Percentiles rank a stretch among this genome's conserved stretches.
These are phyloP conservation scores for Puma concolor DNA, from an alignment of 2,113 vertebrate species.

Conservation along the genomic window DNA sequence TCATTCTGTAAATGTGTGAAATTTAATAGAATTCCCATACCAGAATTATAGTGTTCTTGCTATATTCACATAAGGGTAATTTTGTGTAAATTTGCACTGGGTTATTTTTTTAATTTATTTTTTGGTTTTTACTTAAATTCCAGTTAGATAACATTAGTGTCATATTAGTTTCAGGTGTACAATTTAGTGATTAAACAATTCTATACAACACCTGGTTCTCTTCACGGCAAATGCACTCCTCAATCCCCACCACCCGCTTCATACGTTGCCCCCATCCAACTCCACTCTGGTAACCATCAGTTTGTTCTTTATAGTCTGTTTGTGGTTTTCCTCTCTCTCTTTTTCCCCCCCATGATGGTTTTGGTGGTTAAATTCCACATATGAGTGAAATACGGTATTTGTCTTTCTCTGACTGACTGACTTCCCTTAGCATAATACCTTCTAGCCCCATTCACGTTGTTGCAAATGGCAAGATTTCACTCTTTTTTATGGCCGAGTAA, in stretches of 20 bases:
- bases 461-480: background rate
- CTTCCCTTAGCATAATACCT: background rate
- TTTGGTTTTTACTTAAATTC: background rate
- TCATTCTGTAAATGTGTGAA: background rate
- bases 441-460: background rate
- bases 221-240: background rate
- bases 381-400: background rate
- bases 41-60: background rate
- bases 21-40: background rate
- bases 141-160: background rate
- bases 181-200: background rate
- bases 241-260: background rate
- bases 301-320: background rate
- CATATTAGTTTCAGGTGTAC: background rate
- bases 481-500: background rate
- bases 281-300: background rate
- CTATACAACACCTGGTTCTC: background rate
- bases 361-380: background rate
- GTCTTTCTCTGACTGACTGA: background rate
- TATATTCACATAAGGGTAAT: background rate
- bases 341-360: background rate
- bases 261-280: background rate
- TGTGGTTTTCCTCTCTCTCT: background rate
- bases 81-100: background rate
- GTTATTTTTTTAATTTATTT: background rate